Conservation (phyloP, 92 coral and sea anemone genomes). For the Epizoanthus scotinus region DNA sequence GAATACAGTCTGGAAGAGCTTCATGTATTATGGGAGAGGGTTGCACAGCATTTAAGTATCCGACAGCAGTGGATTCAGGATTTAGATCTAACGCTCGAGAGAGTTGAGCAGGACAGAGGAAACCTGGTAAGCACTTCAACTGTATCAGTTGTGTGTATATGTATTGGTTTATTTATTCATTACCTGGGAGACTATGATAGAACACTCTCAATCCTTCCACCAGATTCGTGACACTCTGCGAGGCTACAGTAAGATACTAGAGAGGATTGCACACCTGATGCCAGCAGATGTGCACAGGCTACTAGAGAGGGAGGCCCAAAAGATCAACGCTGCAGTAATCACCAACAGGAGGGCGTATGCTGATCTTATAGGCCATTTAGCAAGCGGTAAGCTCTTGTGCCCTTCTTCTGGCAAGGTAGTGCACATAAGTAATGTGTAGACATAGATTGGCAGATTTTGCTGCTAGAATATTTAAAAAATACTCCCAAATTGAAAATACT, state of each 20-base stretch:
- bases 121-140: constrained; percentile 58
- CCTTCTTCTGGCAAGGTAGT: neutral
- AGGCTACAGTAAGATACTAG: constrained; percentile 77
- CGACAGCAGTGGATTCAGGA: constrained; percentile 84
- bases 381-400: constrained; percentile 65
- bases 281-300: constrained; percentile 97
- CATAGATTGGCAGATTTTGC: too few species aligned
- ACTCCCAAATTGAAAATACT: too few species aligned
- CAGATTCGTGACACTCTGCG: constrained; percentile 87
- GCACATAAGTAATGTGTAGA: too few species aligned
- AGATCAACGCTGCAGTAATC: constrained; percentile 88
- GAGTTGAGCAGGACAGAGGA: constrained; percentile 83
- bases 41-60: constrained; percentile 66
- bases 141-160: neutral
- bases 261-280: constrained; percentile 92
- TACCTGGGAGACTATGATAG: too few species aligned
- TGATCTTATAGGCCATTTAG: constrained; percentile 75
- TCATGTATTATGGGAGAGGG: constrained; percentile 70
- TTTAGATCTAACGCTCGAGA: constrained; percentile 63
- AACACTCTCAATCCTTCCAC: neutral
- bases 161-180: neutral
- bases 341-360: constrained; percentile 88
- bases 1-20: constrained; percentile 69
- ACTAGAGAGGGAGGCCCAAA: constrained; percentile 89
- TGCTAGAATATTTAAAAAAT: too few species aligned